Base-by-base conservation (phyloP, 2,113 vertebrate species). In the Sinocyclocheilus grahami region DNA sequence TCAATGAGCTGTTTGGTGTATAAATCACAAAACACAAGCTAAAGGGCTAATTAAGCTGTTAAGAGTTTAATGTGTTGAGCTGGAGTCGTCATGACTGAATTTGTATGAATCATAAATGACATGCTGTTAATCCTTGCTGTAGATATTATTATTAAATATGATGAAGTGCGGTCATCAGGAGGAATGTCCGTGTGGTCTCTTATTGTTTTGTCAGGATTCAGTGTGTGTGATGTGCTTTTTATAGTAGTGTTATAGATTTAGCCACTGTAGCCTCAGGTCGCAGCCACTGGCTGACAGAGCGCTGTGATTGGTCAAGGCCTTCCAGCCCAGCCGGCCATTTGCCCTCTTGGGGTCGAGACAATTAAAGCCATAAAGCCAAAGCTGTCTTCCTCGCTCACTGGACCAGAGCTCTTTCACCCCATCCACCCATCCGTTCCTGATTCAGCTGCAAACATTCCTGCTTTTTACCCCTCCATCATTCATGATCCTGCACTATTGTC, bases 211-310 rank as follows among this genome's bases (percentile, higher is more conserved):
- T 76, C 74, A 76, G 74, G 24, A 6, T 77, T 79, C 2, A 22
- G 77, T 79, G 77, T 79, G 51, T 79, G 78, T 13, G 78, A 37
- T 62, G 55, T 60, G 30, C 78, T 79, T 79, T 79, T 79, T 79
- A 79, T 79, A 62, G 78, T 55, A 18, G 20, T 71, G 27, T 82
- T 83, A 83, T 83, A 71, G 81, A 83, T 71, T 82, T 67, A 18
- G 63, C 27, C 0, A 24, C 62, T 82, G 80, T 69, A 63, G 12
- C 78, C n/a, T 13, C 20, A 63, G 58, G 51, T 16, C 18, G 4
- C 39, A 48, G 39, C 39, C 75, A 77, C 75, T 39, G 33, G 77
- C 77, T 60, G 77, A 24, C 16, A 51, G 62, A 63, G 75, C 14
- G 3, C n/a, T 67, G 37, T 82, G 37, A 69, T 69, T 82, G 80